Base-by-base conservation (phyloP, 2,797 vertebrate genomes). In the Oryzias dopingdopingensis region DNA sequence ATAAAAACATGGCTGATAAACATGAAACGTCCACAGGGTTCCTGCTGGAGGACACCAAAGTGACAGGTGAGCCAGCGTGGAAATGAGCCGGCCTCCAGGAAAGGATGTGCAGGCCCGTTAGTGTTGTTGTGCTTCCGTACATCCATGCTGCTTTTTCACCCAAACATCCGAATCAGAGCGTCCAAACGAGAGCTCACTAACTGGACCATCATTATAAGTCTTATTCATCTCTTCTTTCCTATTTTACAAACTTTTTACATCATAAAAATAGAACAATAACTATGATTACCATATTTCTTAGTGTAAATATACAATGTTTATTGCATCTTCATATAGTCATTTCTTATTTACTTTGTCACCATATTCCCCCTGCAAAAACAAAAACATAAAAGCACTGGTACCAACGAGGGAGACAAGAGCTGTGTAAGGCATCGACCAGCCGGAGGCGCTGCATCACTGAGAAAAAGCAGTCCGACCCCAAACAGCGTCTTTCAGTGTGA, bases 241-340 rank as follows among this genome's bases (percentile, higher is more conserved):
- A 74, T 83, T 81, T 88, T 77, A 92, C 89, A 92, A 87, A 78
- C 77, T 89, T 90, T 93, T 88, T 91, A 92, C 91, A 92, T 90
- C 88, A 88, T 91, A 94, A 89, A 93, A 94, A 94, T 86, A 93
- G 88, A 94, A 93, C 90, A 87, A 69, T 86, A 89, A 70, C 84
- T 92, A 93, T 79, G 76, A 90, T 92, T 89, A 91, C 80, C 68
- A 85, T 77, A 84, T 86, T 84, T 86, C 84, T 81, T 90, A 76
- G 75, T 83, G 89, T 85, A 86, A 92, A 91, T 88, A 87, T 85
- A 91, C 87, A 89, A 87, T 86, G 88, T 83, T 85, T 92, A 89
- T 91, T 89, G 88, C 87, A 84, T 90, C 90, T 88, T 86, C 79
- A 88, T 84, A 86, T 84, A 88, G 67, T 74, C 48, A 52, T 66